phyloP scores from a whole-genome alignment of 2,797 vertebrate genomes.

The Neostethus bicornis region DNA sequence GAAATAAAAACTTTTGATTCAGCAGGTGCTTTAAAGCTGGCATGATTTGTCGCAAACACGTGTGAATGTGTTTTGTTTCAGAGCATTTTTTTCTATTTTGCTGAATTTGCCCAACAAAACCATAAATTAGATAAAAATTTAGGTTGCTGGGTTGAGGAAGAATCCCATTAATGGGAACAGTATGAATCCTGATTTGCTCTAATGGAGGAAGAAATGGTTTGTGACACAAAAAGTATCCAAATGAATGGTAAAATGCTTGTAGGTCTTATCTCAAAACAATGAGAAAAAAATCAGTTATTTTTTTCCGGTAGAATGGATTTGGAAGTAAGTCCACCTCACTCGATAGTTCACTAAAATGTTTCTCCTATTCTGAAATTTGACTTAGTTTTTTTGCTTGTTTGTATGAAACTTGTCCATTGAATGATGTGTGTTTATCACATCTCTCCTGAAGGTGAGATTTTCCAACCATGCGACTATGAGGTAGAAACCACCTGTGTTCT shows the following conservation, averaged over 20 bases:
- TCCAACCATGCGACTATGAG: constrained; percentile 29
- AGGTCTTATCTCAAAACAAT: neutral
- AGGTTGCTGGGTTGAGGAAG: neutral
- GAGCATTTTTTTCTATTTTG: neutral
- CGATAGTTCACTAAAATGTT: neutral
- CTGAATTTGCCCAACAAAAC: neutral
- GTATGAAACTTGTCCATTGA: too few species aligned
- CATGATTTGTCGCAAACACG: neutral
- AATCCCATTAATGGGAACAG: constrained; percentile 2
- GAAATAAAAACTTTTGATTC: constrained; percentile 32
- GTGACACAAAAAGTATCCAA: neutral
- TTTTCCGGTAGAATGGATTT: neutral
- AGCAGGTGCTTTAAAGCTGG: constrained; percentile 32
- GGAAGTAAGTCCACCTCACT: neutral
- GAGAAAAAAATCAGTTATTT: neutral
- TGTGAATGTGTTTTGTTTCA: neutral
- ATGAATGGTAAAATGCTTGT: neutral
- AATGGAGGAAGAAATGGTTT: neutral
- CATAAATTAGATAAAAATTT: neutral
- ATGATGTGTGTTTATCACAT: too few species aligned
- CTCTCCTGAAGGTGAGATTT: constrained; percentile 24
- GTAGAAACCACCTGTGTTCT: constrained; percentile 44
- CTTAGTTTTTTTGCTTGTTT: neutral
- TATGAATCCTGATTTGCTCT: constrained; percentile 10
- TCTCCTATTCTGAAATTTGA: neutral